Evolutionary conservation across 2,888 invertebrate genomes (phyloP).

Genomic region (Noctua pronuba): DNA sequence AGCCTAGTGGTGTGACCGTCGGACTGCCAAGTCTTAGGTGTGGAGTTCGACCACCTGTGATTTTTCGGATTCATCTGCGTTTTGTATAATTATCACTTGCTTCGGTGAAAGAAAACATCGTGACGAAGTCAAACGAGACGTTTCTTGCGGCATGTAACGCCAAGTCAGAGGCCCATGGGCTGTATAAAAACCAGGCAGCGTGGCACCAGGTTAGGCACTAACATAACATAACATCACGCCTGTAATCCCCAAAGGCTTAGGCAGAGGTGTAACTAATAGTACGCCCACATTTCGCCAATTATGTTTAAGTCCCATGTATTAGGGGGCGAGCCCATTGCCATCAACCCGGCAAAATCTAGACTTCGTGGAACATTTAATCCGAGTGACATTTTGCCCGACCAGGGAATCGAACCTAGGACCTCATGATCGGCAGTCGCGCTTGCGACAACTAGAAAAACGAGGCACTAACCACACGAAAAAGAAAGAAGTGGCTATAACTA

Average conservation of each 20-base stretch:
- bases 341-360: no score
- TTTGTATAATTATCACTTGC: not conserved
- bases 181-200: not conserved
- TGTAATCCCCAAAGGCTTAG: no score
- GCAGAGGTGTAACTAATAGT: no score
- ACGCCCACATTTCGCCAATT: no score
- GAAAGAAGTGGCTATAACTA: not conserved
- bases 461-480: not conserved
- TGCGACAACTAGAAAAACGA: no score
- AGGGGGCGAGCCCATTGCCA: no score
- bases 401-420: no score
- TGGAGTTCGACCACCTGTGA: not conserved
- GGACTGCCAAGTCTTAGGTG: not conserved
- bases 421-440: no score
- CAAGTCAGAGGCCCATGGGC: not conserved
- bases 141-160: not conserved
- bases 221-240: no score
- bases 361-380: no score
- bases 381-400: no score
- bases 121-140: not conserved
- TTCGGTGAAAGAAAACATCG: not conserved
- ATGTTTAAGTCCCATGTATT: no score
- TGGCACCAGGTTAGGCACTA: not conserved
- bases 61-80: not conserved
- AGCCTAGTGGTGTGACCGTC: not conserved